Conservation (phyloP, 2,797 vertebrate genomes). For the Bovichtus variegatus region DNA sequence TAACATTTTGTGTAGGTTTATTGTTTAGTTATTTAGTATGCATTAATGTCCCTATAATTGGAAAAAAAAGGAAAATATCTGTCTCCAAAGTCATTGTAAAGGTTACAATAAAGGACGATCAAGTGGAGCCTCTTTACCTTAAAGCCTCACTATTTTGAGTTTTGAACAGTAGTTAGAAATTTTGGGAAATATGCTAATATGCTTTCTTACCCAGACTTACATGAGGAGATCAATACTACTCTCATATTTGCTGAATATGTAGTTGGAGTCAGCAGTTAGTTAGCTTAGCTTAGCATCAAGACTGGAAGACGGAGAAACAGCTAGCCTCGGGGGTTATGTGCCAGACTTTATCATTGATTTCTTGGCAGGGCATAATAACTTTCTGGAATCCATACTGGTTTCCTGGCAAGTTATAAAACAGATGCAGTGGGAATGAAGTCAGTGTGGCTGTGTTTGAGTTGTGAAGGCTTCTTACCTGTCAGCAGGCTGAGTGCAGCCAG, state of each 20-base stretch:
- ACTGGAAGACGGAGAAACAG: not conserved
- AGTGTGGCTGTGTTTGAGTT: not conserved
- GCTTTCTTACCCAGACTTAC: not conserved
- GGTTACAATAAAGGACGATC: not conserved
- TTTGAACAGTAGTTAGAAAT: not conserved
- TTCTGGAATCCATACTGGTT: not conserved
- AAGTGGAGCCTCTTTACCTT: not conserved
- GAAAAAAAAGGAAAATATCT: not conserved
- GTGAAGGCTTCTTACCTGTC: conserved; percentile 23
- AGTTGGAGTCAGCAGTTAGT: not conserved
- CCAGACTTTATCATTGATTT: not conserved
- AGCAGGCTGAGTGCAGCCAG: conserved; percentile 34
- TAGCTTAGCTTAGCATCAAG: not conserved
- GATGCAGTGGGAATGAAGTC: not conserved
- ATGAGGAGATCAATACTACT: not conserved
- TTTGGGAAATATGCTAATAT: not conserved
- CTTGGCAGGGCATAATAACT: not conserved
- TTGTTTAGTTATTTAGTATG: not conserved
- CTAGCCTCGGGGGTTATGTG: not conserved
- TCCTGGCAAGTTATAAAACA: not conserved
- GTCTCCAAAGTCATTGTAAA: not conserved
- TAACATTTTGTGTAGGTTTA: not conserved
- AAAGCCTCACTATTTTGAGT: not conserved
- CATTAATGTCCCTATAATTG: not conserved
- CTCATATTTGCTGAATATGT: not conserved